Base-by-base conservation (phyloP, 2,797 vertebrate genomes). In the Lutjanus campechanus region DNA sequence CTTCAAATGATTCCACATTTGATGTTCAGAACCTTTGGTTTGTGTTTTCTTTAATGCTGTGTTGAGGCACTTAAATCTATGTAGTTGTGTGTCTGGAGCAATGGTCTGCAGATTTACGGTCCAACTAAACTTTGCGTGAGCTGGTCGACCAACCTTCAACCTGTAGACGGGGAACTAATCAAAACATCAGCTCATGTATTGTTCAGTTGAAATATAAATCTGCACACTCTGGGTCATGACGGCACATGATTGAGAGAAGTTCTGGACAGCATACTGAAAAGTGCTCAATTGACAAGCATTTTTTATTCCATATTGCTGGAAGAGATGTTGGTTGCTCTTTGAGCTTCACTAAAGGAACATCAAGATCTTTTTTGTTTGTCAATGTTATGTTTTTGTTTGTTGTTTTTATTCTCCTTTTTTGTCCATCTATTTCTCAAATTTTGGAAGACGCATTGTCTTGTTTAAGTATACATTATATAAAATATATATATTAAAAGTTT, bases 401-500 rank as follows among this genome's bases (percentile, higher is more conserved):
- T 90, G 16, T 70, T 83, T 88, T 85, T 86, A 82, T 62, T 63
- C 19, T 79, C 46, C 36, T 70, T 79, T 81, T 90, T 88, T 89
- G 81, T 94, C 88, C 90, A 91, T 90, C 81, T 88, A 83, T 89
- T 94, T 89, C 87, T 88, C 85, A 78, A 83, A 89, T 75, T 88
- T 91, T 89, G 82, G 77, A 92, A 93, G 90, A 93, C 76, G 73
- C 77, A 77, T 90, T 92, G 85, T 95, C 87, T 91, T 88, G 87
- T 93, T 93, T 89, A 92, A 91, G 88, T 94, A 95, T 94, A 94
- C 92, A 81, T 93, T 91, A 90, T 93, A 94, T 91, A 82, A 89
- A 92, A 91, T 91, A 92, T 94, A 92, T 93, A 94, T 95, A 94
- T 95, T 91, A 93, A 94, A 94, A 81, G 63, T 90, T 93, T 89